Evolutionary conservation across 2,888 invertebrate genomes (phyloP).

Genomic region (Argyresthia goedartella): DNA sequence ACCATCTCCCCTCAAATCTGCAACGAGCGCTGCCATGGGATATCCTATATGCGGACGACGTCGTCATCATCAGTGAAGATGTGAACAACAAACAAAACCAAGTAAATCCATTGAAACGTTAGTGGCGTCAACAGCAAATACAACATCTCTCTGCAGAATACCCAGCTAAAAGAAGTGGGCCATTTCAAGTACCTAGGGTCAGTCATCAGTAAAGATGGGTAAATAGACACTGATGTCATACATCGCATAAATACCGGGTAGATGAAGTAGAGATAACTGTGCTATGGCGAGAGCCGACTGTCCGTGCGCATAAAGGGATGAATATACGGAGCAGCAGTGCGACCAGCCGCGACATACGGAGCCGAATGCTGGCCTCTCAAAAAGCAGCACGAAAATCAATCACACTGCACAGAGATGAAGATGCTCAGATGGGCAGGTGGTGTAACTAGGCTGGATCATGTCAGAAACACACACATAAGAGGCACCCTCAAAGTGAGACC

Average conservation of each 20-base stretch:
- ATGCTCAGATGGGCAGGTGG: too few species aligned
- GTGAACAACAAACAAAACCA: background rate
- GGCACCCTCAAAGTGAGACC: background rate
- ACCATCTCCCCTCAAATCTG: background rate
- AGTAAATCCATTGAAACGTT: background rate
- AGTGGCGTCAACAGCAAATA: background rate
- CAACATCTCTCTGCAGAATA: background rate
- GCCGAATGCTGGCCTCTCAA: conserved; percentile 10
- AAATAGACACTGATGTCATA: background rate
- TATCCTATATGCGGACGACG: background rate
- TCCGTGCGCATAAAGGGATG: background rate
- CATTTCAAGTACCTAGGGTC: background rate
- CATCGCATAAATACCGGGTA: background rate
- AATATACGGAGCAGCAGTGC: conserved; percentile 5
- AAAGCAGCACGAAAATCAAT: conserved; percentile 4
- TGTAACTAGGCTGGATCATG: conserved; percentile 4
- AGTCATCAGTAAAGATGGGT: background rate
- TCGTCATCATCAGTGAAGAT: background rate
- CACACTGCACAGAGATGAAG: too few species aligned
- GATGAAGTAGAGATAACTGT: conserved; percentile 1
- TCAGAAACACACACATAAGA: conserved; percentile 2
- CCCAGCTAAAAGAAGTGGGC: background rate
- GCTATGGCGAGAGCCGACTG: background rate
- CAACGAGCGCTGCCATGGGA: background rate
- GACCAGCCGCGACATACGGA: conserved; percentile 9